Evolutionary conservation across 2,113 vertebrate genomes (phyloP).

Genomic region (Leucosticte australis): DNA sequence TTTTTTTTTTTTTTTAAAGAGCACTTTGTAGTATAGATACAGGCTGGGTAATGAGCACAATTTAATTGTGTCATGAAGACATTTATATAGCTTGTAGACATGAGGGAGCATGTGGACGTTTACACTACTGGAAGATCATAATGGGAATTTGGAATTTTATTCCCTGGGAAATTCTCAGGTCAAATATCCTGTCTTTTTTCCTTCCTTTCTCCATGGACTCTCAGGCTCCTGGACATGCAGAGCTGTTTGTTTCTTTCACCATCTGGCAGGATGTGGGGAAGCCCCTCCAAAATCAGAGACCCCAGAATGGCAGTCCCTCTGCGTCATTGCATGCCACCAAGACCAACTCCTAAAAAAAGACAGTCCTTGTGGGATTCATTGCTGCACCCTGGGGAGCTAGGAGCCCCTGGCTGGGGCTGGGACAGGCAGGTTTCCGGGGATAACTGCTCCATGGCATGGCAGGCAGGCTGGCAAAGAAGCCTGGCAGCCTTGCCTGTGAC

Average conservation of each 20-base stretch:
- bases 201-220: neutral
- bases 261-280: neutral
- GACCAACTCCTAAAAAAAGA: neutral
- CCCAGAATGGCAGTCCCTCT: neutral
- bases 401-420: neutral
- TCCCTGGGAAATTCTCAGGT: neutral
- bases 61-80: neutral
- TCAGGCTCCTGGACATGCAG: neutral
- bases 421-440: neutral
- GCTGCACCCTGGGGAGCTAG: neutral
- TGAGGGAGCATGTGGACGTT: neutral
- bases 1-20: neutral
- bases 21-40: neutral
- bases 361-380: neutral
- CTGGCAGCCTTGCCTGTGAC: neutral
- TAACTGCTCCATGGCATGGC: neutral
- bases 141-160: neutral
- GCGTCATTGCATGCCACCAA: accelerated
- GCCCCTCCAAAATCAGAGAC: neutral
- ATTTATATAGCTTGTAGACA: neutral
- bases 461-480: neutral
- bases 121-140: neutral
- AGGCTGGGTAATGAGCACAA: neutral
- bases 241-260: neutral
- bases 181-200: neutral